Evolutionary conservation across 2,113 vertebrate species (phyloP), one percentile per base, ranked within the genome.

Genomic region (Percopsis transmontana): DNA sequence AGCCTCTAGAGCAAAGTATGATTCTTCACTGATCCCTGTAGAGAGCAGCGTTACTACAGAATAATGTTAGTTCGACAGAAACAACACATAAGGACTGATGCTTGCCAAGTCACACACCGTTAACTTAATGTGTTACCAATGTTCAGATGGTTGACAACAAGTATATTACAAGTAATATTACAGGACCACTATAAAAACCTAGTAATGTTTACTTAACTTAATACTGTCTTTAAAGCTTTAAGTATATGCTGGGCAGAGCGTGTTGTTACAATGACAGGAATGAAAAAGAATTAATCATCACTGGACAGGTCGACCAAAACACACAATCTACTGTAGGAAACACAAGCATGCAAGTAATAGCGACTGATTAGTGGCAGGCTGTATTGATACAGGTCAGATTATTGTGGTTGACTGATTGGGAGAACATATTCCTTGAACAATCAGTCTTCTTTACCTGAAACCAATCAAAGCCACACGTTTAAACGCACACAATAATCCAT

Each of bases 311-410:
- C 9, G 12, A 61, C 42, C 33, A 24, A 62, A 38, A 52, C 18
- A 68, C 39, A 51, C 48, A 20, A 70, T 69, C 48, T 54, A 75
- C 72, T 58, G 71, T 3, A 15, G n/a, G 69, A 66, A 77, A 66
- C 68, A 39, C 47, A 53, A 69, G 24, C 73, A 66, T 68, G 78
- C 87, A 90, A 79, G 88, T 83, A 52, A 7, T 23, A 70, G 65
- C 33, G 39, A 60, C 38, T 39, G 81, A 85, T 89, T 87, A 89
- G 88, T 84, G 71, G 62, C 81, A 81, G 81, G 79, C 72, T 33
- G 72, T 69, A 54, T 39, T 24, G 80, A 53, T 62, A 68, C 54
- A 50, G 45, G 2, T 15, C n/a, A n/a, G 21, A 69, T 66, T 56
- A 74, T 60, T 81, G 80, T 78, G 69, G 79, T 68, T 14, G 53